Evolutionary conservation across 2,888 invertebrate genomes (phyloP).

Genomic region (Osedax frankpressi): DNA sequence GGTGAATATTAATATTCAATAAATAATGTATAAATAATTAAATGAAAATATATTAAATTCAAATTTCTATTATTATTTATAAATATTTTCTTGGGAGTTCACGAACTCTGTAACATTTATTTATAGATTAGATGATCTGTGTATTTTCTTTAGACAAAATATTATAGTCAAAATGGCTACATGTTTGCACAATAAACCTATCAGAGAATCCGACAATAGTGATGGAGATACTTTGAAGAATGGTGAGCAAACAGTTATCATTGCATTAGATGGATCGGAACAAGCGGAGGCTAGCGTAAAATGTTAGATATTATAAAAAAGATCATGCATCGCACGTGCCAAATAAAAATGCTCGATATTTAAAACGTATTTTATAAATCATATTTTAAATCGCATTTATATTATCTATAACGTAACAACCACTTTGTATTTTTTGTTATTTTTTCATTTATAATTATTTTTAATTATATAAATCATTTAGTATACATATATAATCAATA

Average conservation of each 20-base stretch:
- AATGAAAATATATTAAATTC: not conserved
- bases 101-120: not conserved
- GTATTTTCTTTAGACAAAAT: not conserved
- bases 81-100: not conserved
- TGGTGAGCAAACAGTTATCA: conserved; percentile 24
- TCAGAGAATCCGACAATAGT: not conserved
- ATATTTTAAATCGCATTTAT: no score
- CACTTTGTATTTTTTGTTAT: no score
- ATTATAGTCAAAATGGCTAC: not conserved
- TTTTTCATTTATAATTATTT: not conserved
- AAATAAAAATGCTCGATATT: no score
- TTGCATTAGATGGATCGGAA: conserved; percentile 27
- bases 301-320: conserved; percentile 23
- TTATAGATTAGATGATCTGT: not conserved
- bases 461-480: not conserved
- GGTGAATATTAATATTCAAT: not conserved
- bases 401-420: no score
- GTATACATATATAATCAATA: not conserved
- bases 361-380: no score
- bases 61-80: no score
- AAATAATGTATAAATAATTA: no score
- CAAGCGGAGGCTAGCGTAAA: conserved; percentile 26
- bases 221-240: not conserved
- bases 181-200: not conserved
- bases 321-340: not conserved